Evolutionary conservation across 2,113 vertebrate species (phyloP), one percentile per base, ranked within the genome.

Genomic region (Scophthalmus maximus): DNA sequence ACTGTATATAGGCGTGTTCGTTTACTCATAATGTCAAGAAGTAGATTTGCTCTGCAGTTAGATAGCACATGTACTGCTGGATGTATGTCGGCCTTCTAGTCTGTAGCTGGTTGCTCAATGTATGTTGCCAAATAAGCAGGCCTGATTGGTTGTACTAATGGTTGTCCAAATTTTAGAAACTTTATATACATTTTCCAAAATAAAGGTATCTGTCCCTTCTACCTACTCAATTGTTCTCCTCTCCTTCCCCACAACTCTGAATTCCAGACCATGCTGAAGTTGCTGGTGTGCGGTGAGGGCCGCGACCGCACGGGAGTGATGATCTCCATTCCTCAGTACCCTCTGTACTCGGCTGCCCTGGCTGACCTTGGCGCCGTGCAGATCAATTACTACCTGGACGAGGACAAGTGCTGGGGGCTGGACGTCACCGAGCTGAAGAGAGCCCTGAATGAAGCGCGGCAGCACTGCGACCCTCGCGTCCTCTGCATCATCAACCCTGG

Each of bases 241-340:
- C 36, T 29, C 53, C n/a, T 2, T 30, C 22, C 25, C 30, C 30
- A 5, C 30, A 32, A 4, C 10, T 47, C 11, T 27, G 3, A 8
- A 8, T 50, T 5, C 2, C 87, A 98, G 96, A 95, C 92, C 0
- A 91, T 95, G 49, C 91, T 98, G 85, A 97, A 96, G 93, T 36
- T 98, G 86, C 82, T 98, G 91, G 94, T 96, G 61, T 61, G 91
- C 0, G 96, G 96, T 0, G 90, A 95, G 65, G 96, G 96, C 0
- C 22, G 0, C 0, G 34, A 29, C 1, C 93, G 95, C 4, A 96
- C 95, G 0, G 97, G 97, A 0, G 95, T 97, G 36, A 92, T 98
- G 92, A 95, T 98, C 81, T 94, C 97, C 25, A 96, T 97, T 78
- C 96, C 97, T 0, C 97, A 98, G 93, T 98, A 98, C 85, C 97